Evolutionary conservation across 2,113 vertebrate genomes (phyloP), one percentile per base, ranked within the genome.

Genomic region (Cynoglossus semilaevis): DNA sequence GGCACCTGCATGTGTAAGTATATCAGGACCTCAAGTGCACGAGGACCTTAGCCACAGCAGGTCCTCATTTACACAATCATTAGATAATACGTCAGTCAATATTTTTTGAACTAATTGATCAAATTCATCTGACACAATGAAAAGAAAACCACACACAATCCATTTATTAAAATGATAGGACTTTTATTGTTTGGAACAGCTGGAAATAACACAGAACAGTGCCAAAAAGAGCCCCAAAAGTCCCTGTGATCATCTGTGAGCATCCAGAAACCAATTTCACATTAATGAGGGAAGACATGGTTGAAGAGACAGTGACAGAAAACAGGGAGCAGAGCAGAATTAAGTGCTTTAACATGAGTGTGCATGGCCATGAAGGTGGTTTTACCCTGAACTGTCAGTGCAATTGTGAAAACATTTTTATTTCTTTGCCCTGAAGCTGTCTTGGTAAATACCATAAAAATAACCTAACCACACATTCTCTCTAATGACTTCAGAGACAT

Each of bases 321-420:
- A 58, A 19, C 7, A 51, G 42, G 13, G 13, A 46, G 54, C 16
- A 17, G 38, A 35, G 47, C 35, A 51, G 16, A 49, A 35, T 41
- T 72, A 80, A 82, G 77, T 85, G 81, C 82, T 77, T 19, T 13
- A 41, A 13, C 5, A 42, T 15, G 22, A 46, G 61, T 36, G 9
- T 65, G 60, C 22, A 13, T 29, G 34, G 66, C 42, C 9, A n/a
- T n/a, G 43, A 60, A 36, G 40, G 47, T 2, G 5, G n/a, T 48
- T 54, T 67, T 8, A 45, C 5, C 41, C 8, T 61, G 37, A 40
- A 42, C 56, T 50, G 58, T 46, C 51, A 50, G 53, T 56, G 36
- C 18, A 47, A 50, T 10, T 29, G 11, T n/a, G 49, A 41, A 11
- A 40, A 47, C 35, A 29, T 15, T 0, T 0, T 1, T 50, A 42